Conservation (phyloP, 2,888 invertebrate genomes). For the Plemyria rubiginata region DNA sequence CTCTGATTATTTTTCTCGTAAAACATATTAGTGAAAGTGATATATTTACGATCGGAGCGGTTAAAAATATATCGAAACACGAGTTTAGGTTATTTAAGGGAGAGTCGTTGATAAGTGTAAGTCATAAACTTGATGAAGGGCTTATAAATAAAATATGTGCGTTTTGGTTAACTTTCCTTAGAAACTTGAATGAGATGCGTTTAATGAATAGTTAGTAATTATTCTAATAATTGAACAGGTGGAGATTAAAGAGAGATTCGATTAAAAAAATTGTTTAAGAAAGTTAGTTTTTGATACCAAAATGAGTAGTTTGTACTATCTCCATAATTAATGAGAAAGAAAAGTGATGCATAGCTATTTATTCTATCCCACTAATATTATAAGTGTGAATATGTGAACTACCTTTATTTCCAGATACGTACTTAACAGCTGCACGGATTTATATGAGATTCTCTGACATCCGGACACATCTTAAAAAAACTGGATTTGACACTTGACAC, state of each 20-base stretch:
- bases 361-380: background rate
- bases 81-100: constrained; percentile 56
- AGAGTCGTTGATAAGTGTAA: constrained; percentile 52
- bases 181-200: constrained; percentile 52
- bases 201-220: constrained; percentile 54
- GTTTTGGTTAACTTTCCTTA: constrained; percentile 67
- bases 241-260: constrained; percentile 35
- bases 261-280: constrained; percentile 34
- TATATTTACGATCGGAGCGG: constrained; percentile 57
- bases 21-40: constrained; percentile 62
- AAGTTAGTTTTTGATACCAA: constrained; percentile 27
- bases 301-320: background rate
- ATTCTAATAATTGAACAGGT: constrained; percentile 43
- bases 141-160: constrained; percentile 62
- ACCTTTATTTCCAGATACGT: too few species aligned
- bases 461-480: too few species aligned
- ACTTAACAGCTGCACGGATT: too few species aligned
- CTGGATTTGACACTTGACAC: too few species aligned
- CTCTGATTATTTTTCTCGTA: constrained; percentile 37
- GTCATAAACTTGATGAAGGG: constrained; percentile 72
- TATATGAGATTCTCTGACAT: too few species aligned
- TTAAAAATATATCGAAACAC: constrained; percentile 56
- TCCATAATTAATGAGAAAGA: background rate
- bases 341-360: background rate
- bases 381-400: too few species aligned